phyloP scores from a whole-genome alignment of 37 sponge, comb jelly and placozoan genomes.

The Eunapius fragilis region DNA sequence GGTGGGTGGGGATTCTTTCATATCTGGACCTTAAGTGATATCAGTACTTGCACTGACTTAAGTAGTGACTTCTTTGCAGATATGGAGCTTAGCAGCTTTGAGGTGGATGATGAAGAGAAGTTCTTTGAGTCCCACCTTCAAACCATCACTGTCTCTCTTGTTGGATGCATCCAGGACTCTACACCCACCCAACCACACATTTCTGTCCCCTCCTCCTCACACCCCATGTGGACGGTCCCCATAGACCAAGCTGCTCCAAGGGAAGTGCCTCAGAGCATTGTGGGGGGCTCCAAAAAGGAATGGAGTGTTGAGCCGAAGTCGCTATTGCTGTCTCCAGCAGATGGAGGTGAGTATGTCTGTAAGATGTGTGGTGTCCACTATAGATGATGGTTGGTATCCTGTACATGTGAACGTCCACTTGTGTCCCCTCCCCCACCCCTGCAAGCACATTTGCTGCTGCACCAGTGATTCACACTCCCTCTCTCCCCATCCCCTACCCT shows the following conservation, averaged over 20 bases:
- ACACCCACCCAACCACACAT: background rate
- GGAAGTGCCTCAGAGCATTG: background rate
- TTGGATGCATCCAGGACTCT: conserved; percentile 2
- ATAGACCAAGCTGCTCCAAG: background rate
- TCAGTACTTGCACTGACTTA: background rate
- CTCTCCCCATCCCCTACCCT: too few relatives aligned
- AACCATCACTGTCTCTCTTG: conserved; percentile 17
- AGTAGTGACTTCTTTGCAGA: conserved; percentile 5
- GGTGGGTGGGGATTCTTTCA: background rate
- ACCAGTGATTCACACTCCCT: too few relatives aligned
- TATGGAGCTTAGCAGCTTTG: conserved; percentile 20
- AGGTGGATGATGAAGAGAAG: conserved; percentile 29
- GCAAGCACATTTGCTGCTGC: too few relatives aligned
- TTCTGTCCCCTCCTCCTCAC: background rate
- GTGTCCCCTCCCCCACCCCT: too few relatives aligned
- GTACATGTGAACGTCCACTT: background rate
- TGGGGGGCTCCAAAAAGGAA: background rate
- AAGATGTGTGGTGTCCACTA: too few relatives aligned
- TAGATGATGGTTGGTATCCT: background rate
- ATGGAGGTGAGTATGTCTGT: background rate
- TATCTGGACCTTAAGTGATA: background rate
- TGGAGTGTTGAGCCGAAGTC: background rate
- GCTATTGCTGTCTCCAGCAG: background rate
- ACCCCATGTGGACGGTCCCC: background rate
- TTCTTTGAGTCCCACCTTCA: conserved; percentile 41